These are phyloP conservation scores for Pristionchus entomophagus DNA, from an alignment of 2,888 invertebrate species.

Conservation along the genomic window DNA sequence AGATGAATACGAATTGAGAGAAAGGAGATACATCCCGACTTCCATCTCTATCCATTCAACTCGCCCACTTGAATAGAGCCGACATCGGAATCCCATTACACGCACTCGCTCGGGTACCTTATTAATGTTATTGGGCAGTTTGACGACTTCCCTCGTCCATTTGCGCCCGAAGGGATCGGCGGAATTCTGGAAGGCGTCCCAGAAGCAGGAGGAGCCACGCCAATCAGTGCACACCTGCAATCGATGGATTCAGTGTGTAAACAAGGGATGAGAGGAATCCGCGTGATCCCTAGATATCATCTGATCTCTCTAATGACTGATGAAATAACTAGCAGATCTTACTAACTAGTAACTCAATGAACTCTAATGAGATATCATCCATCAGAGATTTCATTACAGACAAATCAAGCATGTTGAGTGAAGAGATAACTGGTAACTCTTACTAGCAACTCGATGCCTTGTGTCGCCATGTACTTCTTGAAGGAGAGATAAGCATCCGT, in stretches of 20 bases:
- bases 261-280: not conserved
- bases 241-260: not conserved
- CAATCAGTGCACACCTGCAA: conserved; percentile 45
- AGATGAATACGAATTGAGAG: not conserved
- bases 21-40: not conserved
- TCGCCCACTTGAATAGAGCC: not conserved
- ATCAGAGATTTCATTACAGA: no score
- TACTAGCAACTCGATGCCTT: conserved; percentile 44
- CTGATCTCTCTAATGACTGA: not conserved
- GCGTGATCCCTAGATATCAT: not conserved
- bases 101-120: conserved; percentile 41
- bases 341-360: no score
- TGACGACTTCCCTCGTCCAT: conserved; percentile 64
- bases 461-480: conserved; percentile 62
- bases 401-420: no score
- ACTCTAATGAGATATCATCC: no score
- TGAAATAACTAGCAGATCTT: not conserved
- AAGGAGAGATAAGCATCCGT: conserved; percentile 61
- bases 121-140: conserved; percentile 58
- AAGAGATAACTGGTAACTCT: not conserved
- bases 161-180: conserved; percentile 56
- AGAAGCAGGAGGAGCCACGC: conserved; percentile 46
- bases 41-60: conserved; percentile 16
- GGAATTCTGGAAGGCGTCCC: conserved; percentile 62
- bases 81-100: not conserved